Percentiles rank a stretch among this genome's conserved stretches.
These are phyloP conservation scores for Syngnathus scovelli DNA, from an alignment of 2,113 vertebrate species.

Conservation along the genomic window DNA sequence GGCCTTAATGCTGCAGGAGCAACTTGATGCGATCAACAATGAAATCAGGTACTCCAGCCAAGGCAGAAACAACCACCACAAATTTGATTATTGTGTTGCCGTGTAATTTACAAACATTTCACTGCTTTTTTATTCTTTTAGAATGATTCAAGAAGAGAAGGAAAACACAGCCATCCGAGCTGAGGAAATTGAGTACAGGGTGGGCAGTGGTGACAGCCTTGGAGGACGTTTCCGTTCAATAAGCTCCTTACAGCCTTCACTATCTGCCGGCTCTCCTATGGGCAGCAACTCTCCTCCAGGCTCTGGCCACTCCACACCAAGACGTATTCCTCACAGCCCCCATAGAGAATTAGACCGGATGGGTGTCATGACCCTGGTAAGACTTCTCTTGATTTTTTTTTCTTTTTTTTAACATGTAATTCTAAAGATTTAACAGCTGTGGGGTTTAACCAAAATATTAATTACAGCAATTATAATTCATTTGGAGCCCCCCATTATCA, in stretches of 20 bases:
- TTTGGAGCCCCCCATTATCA: not conserved
- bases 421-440: not conserved
- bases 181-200: constrained; percentile 89
- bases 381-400: constrained; percentile 13
- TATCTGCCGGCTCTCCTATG: constrained; percentile 68
- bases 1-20: constrained; percentile 95
- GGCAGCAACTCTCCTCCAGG: constrained; percentile 80
- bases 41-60: constrained; percentile 81
- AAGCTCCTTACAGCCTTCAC: constrained; percentile 76
- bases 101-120: not conserved
- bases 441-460: not conserved
- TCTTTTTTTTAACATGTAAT: not conserved
- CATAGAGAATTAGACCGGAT: constrained; percentile 88
- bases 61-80: not conserved
- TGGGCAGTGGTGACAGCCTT: constrained; percentile 83
- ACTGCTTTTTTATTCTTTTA: constrained; percentile 36
- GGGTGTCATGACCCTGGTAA: constrained; percentile 91
- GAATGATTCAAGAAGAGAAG: constrained; percentile 97
- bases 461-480: not conserved
- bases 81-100: not conserved
- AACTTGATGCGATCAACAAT: constrained; percentile 96
- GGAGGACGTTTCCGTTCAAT: constrained; percentile 79
- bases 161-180: constrained; percentile 88
- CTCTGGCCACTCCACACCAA: constrained; percentile 87
- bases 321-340: constrained; percentile 81